Evolutionary conservation across 2,797 vertebrate genomes (phyloP).

Genomic region (Tachyglossus aculeatus): DNA sequence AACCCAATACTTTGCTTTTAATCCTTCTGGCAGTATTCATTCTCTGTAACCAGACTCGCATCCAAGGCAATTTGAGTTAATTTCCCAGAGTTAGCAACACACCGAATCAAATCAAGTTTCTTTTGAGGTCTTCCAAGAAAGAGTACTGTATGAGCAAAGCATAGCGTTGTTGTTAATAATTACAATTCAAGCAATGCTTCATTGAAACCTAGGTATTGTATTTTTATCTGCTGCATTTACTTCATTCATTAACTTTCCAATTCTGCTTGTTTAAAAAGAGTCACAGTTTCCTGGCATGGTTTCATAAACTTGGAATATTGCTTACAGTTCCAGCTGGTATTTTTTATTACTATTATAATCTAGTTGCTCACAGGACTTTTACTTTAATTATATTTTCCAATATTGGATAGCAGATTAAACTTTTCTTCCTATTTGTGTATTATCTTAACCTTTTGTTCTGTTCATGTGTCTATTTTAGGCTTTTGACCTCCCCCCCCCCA

Average conservation of each 20-base stretch:
- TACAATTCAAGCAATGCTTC: too few relatives aligned
- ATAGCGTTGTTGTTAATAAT: too few relatives aligned
- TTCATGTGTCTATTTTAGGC: too few relatives aligned
- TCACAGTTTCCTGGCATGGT: background rate
- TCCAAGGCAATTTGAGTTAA: constrained; percentile 22
- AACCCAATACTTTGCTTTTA: constrained; percentile 21
- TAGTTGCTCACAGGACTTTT: background rate
- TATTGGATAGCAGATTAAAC: too few relatives aligned
- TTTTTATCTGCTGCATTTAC: background rate
- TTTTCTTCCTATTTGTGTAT: too few relatives aligned
- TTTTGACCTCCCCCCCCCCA: too few relatives aligned
- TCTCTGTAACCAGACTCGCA: background rate
- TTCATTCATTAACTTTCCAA: background rate
- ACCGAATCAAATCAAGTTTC: background rate
- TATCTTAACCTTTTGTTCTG: too few relatives aligned
- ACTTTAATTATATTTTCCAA: background rate
- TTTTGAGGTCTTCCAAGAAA: background rate
- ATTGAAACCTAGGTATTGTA: too few relatives aligned
- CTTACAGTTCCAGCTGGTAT: background rate
- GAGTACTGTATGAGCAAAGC: background rate
- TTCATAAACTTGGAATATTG: background rate
- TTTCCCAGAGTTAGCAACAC: constrained; percentile 1
- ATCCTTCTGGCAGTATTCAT: constrained; percentile 19
- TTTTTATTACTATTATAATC: background rate
- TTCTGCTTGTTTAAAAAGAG: background rate